Evolutionary conservation across 2,113 vertebrate species (phyloP).

Genomic region (Erythrolamprus reginae): DNA sequence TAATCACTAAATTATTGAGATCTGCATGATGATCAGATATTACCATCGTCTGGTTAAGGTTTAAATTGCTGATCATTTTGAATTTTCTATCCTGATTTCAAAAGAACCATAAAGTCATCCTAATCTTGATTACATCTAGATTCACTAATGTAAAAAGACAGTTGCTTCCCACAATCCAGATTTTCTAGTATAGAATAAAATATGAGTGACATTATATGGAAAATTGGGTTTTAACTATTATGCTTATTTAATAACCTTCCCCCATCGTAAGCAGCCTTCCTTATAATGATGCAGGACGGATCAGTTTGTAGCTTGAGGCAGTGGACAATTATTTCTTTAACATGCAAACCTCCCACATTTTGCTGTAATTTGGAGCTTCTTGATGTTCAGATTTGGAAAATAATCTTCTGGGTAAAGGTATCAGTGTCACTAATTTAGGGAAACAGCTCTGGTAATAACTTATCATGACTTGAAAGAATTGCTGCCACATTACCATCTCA

Average conservation of each 20-base stretch:
- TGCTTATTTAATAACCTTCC: background rate
- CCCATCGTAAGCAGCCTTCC: background rate
- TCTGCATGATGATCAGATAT: slow-evolving; percentile 7
- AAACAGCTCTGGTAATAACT: background rate
- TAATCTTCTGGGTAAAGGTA: background rate
- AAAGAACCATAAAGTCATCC: background rate
- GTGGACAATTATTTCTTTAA: slow-evolving; percentile 5
- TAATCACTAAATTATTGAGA: background rate
- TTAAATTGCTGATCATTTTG: background rate
- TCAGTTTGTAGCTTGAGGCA: background rate
- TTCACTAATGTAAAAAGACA: background rate
- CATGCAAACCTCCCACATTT: background rate
- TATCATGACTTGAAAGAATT: background rate
- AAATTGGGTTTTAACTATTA: slow-evolving; percentile 9
- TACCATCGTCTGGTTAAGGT: background rate
- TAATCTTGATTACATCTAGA: background rate
- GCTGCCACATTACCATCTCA: background rate
- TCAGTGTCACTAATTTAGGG: slow-evolving; percentile 12
- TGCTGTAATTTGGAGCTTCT: background rate
- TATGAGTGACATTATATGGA: background rate
- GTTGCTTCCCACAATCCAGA: background rate
- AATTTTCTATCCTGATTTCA: background rate
- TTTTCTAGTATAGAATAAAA: slow-evolving; percentile 1
- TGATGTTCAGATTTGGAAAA: slow-evolving; percentile 23
- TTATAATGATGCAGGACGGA: background rate